These are phyloP conservation scores for Myotis planiceps DNA, from an alignment of 2,797 vertebrate species.

Conservation along the genomic window DNA sequence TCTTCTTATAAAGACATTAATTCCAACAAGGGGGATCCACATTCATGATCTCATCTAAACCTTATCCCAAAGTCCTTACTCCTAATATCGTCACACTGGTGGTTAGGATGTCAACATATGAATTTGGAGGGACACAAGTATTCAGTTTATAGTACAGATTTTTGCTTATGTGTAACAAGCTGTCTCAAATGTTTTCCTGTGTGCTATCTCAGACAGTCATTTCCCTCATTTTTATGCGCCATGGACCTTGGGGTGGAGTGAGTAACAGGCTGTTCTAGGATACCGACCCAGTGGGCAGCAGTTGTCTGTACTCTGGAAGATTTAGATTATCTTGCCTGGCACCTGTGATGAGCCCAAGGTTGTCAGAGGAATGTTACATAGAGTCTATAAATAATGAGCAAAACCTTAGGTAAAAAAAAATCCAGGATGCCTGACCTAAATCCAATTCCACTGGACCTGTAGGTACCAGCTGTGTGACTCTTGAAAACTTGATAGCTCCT, in stretches of 20 bases:
- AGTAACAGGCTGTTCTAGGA: background rate
- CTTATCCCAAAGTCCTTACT: background rate
- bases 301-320: background rate
- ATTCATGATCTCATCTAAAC: background rate
- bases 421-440: background rate
- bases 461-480: background rate
- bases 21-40: accelerated
- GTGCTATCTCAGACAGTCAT: background rate
- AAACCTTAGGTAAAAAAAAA: background rate
- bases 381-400: background rate
- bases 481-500: background rate
- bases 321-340: background rate
- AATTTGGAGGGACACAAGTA: background rate
- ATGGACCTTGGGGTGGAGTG: background rate
- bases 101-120: background rate
- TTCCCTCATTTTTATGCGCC: background rate
- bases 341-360: background rate
- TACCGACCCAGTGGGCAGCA: background rate
- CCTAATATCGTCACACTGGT: background rate
- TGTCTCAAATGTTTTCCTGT: background rate
- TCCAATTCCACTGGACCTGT: background rate
- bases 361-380: background rate
- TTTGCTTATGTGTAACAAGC: background rate
- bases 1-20: background rate
- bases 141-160: background rate